Conservation (phyloP, 2,797 vertebrate species). For the Crocodylus rhombifer region DNA sequence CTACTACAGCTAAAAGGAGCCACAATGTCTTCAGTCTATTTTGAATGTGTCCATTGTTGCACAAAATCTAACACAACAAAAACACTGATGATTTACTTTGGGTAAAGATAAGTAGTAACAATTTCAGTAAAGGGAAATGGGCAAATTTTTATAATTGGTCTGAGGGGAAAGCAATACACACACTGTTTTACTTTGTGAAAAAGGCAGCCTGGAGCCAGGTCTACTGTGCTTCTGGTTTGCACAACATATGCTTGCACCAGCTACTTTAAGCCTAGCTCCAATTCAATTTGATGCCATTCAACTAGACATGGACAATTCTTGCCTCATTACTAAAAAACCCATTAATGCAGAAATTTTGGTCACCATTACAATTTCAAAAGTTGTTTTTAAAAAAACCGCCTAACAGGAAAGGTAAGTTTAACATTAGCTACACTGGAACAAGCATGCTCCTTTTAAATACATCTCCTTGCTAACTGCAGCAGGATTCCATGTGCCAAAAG, state of each 20-base stretch:
- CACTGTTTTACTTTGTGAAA: too few species aligned
- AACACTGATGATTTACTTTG: not conserved
- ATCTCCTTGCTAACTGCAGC: not conserved
- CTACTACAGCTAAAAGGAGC: not conserved
- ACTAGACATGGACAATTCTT: not conserved
- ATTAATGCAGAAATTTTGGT: not conserved
- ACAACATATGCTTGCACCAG: not conserved
- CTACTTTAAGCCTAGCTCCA: not conserved
- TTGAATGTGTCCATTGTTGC: not conserved
- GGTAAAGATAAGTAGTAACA: not conserved
- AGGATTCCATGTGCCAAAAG: not conserved
- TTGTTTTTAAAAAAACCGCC: too few species aligned
- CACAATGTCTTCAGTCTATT: accelerated
- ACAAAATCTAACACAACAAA: not conserved
- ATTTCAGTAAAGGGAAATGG: not conserved
- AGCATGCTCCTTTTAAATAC: not conserved
- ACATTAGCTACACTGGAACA: not conserved
- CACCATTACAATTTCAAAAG: not conserved
- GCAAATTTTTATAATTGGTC: too few species aligned
- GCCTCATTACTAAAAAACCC: not conserved
- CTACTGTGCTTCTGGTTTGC: not conserved
- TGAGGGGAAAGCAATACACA: too few species aligned
- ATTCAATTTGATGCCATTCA: not conserved
- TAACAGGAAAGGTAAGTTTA: not conserved
- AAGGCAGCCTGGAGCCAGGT: not conserved